phyloP scores from a whole-genome alignment of 1,140 invertebrate species.

The Arctopsyche grandis region DNA sequence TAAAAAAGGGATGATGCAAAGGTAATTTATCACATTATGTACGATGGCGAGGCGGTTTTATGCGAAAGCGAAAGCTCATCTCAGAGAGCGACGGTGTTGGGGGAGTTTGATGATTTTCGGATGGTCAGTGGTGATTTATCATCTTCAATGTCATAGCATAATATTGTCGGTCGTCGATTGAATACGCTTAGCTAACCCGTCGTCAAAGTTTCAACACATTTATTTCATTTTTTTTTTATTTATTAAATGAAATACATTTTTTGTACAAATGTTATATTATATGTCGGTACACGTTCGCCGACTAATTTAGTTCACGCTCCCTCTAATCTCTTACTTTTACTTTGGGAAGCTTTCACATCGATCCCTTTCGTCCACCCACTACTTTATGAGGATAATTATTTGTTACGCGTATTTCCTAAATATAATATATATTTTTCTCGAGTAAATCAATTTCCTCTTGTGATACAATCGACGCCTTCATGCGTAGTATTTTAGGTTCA shows the following conservation, averaged over 20 bases:
- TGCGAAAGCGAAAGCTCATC: background rate
- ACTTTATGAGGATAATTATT: conserved; percentile 20
- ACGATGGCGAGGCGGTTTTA: conserved; percentile 38
- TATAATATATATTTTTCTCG: conserved; percentile 17
- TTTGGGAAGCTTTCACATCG: conserved; percentile 2
- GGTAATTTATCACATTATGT: conserved; percentile 45
- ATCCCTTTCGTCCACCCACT: conserved; percentile 10
- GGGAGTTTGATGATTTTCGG: conserved; percentile 44
- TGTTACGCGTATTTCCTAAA: conserved; percentile 23
- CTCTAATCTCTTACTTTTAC: conserved; percentile 12
- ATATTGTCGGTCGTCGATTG: conserved; percentile 34
- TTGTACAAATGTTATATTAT: background rate
- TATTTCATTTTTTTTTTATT: background rate
- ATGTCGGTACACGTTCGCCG: background rate
- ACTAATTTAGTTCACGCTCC: background rate
- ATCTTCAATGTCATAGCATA: conserved; percentile 44
- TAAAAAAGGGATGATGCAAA: background rate
- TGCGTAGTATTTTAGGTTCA: background rate
- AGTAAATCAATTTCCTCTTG: conserved; percentile 15
- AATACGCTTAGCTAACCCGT: conserved; percentile 3
- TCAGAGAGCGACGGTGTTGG: background rate
- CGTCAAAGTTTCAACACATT: background rate
- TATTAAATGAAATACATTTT: no score
- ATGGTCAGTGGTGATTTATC: conserved; percentile 48
- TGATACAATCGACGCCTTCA: background rate